Evolutionary conservation across 37 sponge, comb jelly and placozoan genomes (phyloP), one percentile per base, ranked within the genome.

Genomic region (Mnemiopsis leidyi): DNA sequence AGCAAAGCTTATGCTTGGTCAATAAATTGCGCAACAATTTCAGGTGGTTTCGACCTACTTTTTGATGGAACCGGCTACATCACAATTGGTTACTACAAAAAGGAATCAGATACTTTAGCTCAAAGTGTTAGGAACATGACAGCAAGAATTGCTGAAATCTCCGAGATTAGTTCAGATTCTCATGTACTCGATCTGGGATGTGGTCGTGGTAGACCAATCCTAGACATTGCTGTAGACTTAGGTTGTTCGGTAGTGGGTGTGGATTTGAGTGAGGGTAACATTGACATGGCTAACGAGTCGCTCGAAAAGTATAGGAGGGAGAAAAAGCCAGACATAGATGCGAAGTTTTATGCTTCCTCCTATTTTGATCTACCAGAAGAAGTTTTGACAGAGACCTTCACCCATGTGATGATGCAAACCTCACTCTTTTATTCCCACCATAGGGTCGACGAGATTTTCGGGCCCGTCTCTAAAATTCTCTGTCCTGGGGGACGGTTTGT

Each of bases 321-420:
- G 35, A 85, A 26, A 2, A n/a, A 39, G 23, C 1, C 28, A 28
- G 90, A 85, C 16, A 7, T 85, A 20, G 39, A 5, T 7, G 90
- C 90, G 0, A 61, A 85, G 35, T 85, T 85, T 29, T 40, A 40
- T 40, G 40, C 61, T 39, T 40, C 61, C 5, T 85, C 90, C 0
- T 85, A 85, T 23, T 85, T 40, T 85, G 24, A 85, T 18, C 26
- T 85, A 13, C 90, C 90, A 3, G 90, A 85, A 40, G 48, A 7
- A 38, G 90, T 85, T 25, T 23, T 36, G 36, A 23, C 0, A 1
- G 61, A 40, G 21, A 25, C 9, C 0, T 85, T 85, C 25, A 33
- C 90, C 25, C 90, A 85, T 85, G 90, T 85, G 40, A 40, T 85
- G 61, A 85, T 85, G 90, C 90, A 85, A 38, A 85, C 90, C 25